Percentiles rank a stretch among this genome's conserved stretches.
These are phyloP conservation scores for Tryphoninae sp. DNA, from an alignment of 2,888 invertebrate genomes.

Conservation along the genomic window DNA sequence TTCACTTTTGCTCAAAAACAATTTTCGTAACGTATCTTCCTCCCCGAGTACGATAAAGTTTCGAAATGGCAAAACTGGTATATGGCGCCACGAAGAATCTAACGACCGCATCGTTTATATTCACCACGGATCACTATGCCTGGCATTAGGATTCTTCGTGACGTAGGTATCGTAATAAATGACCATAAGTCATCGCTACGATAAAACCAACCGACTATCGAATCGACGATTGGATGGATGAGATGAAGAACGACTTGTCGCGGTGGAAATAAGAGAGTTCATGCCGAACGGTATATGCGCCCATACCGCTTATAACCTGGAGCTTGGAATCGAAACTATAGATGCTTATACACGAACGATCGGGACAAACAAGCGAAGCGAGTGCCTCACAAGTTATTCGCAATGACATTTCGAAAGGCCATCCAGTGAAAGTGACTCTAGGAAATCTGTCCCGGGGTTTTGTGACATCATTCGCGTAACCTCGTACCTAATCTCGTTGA, in stretches of 20 bases:
- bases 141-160: slow-evolving; percentile 27
- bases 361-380: slow-evolving; percentile 30
- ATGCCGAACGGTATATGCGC: slow-evolving; percentile 32
- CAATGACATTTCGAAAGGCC: slow-evolving; percentile 79
- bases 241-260: slow-evolving; percentile 62
- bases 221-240: slow-evolving; percentile 17
- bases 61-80: slow-evolving; percentile 40
- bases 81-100: slow-evolving; percentile 14
- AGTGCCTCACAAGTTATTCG: slow-evolving; percentile 49
- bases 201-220: slow-evolving; percentile 35
- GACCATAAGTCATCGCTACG: slow-evolving; percentile 38
- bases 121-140: slow-evolving; percentile 8
- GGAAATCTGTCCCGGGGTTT: slow-evolving; percentile 46
- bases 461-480: slow-evolving; percentile 68
- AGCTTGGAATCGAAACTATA: slow-evolving; percentile 8
- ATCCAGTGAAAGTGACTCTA: slow-evolving; percentile 75
- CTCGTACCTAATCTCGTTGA: slow-evolving; percentile 67
- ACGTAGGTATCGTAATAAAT: slow-evolving; percentile 28
- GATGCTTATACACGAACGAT: neutral
- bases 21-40: slow-evolving; percentile 16
- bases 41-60: slow-evolving; percentile 15
- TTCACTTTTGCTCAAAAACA: too few relatives aligned
- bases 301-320: neutral
- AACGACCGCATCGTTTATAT: slow-evolving; percentile 21
- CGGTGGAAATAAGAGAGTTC: slow-evolving; percentile 32